A percentile compares a stretch with the other conserved stretches of the same genome.
phyloP scores from a whole-genome alignment of 2,888 invertebrate species.

The Leptinotarsa haldemani region DNA sequence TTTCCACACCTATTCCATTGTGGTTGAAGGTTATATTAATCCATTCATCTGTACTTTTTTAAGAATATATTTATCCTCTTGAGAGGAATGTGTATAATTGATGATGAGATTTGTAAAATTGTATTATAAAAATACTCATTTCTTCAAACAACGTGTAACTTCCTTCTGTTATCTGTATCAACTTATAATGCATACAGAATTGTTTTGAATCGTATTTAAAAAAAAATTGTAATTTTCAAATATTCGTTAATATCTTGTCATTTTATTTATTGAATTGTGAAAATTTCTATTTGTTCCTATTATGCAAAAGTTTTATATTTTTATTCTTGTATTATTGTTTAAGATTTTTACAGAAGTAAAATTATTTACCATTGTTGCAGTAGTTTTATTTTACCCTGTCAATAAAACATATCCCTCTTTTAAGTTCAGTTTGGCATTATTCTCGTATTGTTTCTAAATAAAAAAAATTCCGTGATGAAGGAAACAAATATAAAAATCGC shows the following conservation, averaged over 20 bases:
- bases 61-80: neutral
- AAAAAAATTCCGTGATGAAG: too few species aligned
- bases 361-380: neutral
- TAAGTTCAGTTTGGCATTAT: too few species aligned
- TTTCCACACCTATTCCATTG: slow-evolving; percentile 6
- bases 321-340: neutral
- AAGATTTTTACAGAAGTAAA: slow-evolving; percentile 16
- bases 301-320: slow-evolving; percentile 17
- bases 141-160: too few species aligned
- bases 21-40: neutral
- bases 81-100: neutral
- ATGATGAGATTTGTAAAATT: neutral
- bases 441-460: too few species aligned
- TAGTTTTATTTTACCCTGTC: neutral
- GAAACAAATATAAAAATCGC: too few species aligned
- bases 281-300: slow-evolving; percentile 18
- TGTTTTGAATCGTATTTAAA: neutral
- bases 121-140: neutral
- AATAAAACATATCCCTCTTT: too few species aligned
- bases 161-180: neutral
- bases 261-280: slow-evolving; percentile 18
- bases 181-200: neutral
- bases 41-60: neutral
- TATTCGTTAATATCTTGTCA: slow-evolving; percentile 1
- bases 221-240: neutral